Conservation (phyloP, 2,113 vertebrate genomes). For the Psettodes erumei region DNA sequence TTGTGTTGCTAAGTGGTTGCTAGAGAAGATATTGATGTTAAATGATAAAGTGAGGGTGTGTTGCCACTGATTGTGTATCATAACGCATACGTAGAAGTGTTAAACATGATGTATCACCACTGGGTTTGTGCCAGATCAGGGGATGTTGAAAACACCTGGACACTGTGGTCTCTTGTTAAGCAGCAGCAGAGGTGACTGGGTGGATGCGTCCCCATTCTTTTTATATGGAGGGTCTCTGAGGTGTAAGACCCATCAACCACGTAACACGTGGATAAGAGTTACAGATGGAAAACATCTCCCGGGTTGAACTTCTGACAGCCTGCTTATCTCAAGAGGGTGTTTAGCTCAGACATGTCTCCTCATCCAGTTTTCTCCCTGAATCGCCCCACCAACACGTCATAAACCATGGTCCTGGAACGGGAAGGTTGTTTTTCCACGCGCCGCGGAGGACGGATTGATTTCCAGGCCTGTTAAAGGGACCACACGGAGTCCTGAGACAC, state of each 20-base stretch:
- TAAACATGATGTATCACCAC: background rate
- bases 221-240: conserved; percentile 30
- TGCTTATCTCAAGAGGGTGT: conserved; percentile 41
- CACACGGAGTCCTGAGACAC: conserved; percentile 37
- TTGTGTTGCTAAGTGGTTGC: background rate
- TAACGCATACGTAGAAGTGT: background rate
- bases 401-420: conserved; percentile 45
- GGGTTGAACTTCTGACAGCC: conserved; percentile 6
- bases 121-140: conserved; percentile 6
- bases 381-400: conserved; percentile 27
- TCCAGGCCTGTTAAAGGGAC: conserved; percentile 46
- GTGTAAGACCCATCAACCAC: conserved; percentile 28
- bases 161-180: conserved; percentile 22
- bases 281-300: conserved; percentile 33
- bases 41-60: too few species aligned
- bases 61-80: background rate
- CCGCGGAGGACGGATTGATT: conserved; percentile 32
- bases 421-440: conserved; percentile 63
- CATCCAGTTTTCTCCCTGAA: background rate
- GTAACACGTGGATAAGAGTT: conserved; percentile 26
- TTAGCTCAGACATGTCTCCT: background rate
- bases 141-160: conserved; percentile 8
- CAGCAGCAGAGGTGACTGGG: background rate
- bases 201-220: conserved; percentile 20
- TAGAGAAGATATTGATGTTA: background rate